Conservation (phyloP, 2,888 invertebrate genomes). For the Heliconius ismenius region DNA sequence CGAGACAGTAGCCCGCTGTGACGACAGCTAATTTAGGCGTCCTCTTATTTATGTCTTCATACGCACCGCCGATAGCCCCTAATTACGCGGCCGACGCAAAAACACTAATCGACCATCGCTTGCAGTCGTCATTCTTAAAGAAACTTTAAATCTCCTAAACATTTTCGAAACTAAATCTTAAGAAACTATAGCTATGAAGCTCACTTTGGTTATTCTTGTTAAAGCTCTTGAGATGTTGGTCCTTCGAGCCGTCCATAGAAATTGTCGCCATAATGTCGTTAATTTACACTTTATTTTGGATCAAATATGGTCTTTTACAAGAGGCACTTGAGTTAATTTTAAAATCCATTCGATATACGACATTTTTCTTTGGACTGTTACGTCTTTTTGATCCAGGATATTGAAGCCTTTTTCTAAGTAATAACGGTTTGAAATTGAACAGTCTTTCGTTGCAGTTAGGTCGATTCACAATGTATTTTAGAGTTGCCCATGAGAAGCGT, state of each 20-base stretch:
- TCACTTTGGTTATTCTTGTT: not conserved
- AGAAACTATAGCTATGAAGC: not conserved
- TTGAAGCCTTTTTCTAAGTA: conserved; percentile 12
- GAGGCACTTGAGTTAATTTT: conserved; percentile 36
- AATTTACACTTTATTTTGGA: conserved; percentile 36
- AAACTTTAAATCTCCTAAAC: not conserved
- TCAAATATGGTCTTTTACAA: conserved; percentile 45
- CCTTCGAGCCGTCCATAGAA: conserved; percentile 40
- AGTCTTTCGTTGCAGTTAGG: conserved; percentile 47
- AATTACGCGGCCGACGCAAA: conserved; percentile 77
- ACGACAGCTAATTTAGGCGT: conserved; percentile 66
- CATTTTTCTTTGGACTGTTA: conserved; percentile 34
- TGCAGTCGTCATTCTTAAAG: conserved; percentile 41
- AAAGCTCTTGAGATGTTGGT: conserved; percentile 38
- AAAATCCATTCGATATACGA: conserved; percentile 34
- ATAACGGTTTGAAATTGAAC: conserved; percentile 41
- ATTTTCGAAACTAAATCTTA: conserved; percentile 18
- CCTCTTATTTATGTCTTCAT: conserved; percentile 82
- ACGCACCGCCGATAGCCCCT: conserved; percentile 79
- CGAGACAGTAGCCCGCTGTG: conserved; percentile 28
- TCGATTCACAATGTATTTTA: conserved; percentile 48
- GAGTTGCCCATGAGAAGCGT: conserved; percentile 67
- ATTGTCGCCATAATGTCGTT: conserved; percentile 44
- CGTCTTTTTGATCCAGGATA: not conserved
- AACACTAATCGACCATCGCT: conserved; percentile 78